Evolutionary conservation across 2,113 vertebrate species (phyloP), one percentile per base, ranked within the genome.

Genomic region (Suricata suricatta): DNA sequence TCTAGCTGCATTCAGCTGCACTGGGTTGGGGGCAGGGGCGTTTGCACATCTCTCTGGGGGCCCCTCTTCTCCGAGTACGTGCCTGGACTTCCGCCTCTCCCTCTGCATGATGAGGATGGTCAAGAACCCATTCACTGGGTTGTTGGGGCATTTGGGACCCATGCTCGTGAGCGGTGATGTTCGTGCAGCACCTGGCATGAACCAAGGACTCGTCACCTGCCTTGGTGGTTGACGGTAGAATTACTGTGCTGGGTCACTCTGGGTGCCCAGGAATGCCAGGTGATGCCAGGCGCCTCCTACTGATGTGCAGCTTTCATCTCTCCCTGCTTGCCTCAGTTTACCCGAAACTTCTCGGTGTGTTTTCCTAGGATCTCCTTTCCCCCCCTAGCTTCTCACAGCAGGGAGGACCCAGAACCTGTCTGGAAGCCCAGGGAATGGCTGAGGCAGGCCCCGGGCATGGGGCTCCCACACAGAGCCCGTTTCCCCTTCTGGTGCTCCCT

Each of bases 41-140:
- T 68, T 35, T 16, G 66, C 2, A 4, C 2, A 4, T 23, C 54
- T 77, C 60, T 72, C 23, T 12, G 1, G 81, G 29, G 88, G 14
- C 38, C 7, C n/a, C 15, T 33, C 50, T 86, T 47, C 44, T 69
- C 38, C 1, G 0, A 8, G 83, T 15, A 0, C n/a, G 50, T 85
- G 81, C 52, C 88, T 25, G 64, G 77, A 74, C 76, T 35, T 21
- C 85, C 2, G 7, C 33, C 76, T 87, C 35, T 23, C 89, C 85
- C 69, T 64, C 23, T 25, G 47, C 33, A 10, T 6, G 11, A 0
- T 4, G 16, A 11, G 27, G 35, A 14, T 29, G 31, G 13, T 8
- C 0, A 74, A 5, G 10, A 38, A 9, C 11, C 27, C 10, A 16
- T 14, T 23, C 1, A 0, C 1, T 0, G 2, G 33, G 31, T 19